These are phyloP conservation scores for Microctonus aethiopoides DNA, from an alignment of 2,888 invertebrate species.

Conservation along the genomic window DNA sequence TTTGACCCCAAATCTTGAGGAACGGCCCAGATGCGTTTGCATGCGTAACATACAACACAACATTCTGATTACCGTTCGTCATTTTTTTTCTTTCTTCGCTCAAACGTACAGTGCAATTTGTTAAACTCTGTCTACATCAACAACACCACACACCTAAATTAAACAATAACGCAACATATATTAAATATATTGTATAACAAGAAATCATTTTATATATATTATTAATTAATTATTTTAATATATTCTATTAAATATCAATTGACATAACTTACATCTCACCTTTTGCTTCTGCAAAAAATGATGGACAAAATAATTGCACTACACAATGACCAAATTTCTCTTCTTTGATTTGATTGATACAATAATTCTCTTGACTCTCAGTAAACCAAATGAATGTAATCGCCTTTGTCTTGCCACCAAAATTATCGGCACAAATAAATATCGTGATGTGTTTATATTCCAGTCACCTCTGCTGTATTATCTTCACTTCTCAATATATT, in stretches of 20 bases:
- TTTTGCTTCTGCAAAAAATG: background rate
- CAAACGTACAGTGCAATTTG: background rate
- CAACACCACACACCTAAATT: background rate
- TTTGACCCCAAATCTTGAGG: constrained; percentile 79
- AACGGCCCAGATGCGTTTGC: constrained; percentile 78
- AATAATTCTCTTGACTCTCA: background rate
- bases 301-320: background rate
- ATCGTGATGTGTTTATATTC: background rate
- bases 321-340: background rate
- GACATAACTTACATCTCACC: background rate
- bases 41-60: constrained; percentile 72
- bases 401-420: background rate
- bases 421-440: background rate
- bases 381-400: background rate
- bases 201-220: too few relatives aligned
- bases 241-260: background rate
- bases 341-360: background rate
- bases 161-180: background rate
- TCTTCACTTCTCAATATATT: background rate
- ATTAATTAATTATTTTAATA: too few relatives aligned
- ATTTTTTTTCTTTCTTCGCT: constrained; percentile 30
- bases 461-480: background rate
- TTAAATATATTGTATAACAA: too few relatives aligned
- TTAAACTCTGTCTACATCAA: background rate
- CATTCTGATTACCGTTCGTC: constrained; percentile 40